Percentiles rank a stretch among this genome's conserved stretches.
Evolutionary conservation across 2,113 vertebrate species (phyloP).

Genomic region (Gila orcuttii): DNA sequence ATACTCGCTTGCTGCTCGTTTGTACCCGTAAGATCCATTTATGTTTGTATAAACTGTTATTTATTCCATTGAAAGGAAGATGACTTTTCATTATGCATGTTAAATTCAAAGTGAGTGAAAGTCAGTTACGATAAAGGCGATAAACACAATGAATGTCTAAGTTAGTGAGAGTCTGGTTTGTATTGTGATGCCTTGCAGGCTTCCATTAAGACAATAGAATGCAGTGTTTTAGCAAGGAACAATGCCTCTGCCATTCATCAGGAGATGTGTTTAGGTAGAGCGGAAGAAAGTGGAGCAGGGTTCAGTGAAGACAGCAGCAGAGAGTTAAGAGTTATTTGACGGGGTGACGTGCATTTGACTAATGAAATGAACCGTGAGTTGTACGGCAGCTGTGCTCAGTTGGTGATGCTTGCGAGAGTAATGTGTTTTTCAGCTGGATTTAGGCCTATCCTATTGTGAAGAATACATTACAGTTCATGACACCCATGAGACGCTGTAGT

Average conservation of each 20-base stretch:
- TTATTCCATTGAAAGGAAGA: conserved; percentile 20
- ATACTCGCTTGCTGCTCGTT: background rate
- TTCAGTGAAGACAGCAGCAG: background rate
- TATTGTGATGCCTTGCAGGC: conserved; percentile 3
- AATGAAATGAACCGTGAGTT: conserved; percentile 43
- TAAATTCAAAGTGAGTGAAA: conserved; percentile 40
- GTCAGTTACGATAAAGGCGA: conserved; percentile 8
- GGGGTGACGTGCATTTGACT: conserved; percentile 38
- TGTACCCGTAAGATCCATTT: background rate
- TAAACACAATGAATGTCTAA: conserved; percentile 22
- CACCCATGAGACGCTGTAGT: conserved; percentile 16
- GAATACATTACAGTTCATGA: conserved; percentile 34
- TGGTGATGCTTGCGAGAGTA: conserved; percentile 16
- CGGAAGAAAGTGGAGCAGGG: conserved; percentile 19
- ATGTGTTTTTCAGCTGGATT: conserved; percentile 29
- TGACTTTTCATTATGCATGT: conserved; percentile 21
- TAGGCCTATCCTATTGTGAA: conserved; percentile 44
- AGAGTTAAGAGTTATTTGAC: conserved; percentile 21
- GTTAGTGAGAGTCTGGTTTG: conserved; percentile 4
- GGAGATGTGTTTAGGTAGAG: conserved; percentile 21
- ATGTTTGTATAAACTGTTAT: conserved; percentile 24
- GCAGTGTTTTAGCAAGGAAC: conserved; percentile 14
- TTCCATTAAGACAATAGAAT: conserved; percentile 34
- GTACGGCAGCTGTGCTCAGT: conserved; percentile 27
- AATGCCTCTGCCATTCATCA: conserved; percentile 38